Evolutionary conservation across 2,797 vertebrate species (phyloP).

Genomic region (Tenualosa ilisha): DNA sequence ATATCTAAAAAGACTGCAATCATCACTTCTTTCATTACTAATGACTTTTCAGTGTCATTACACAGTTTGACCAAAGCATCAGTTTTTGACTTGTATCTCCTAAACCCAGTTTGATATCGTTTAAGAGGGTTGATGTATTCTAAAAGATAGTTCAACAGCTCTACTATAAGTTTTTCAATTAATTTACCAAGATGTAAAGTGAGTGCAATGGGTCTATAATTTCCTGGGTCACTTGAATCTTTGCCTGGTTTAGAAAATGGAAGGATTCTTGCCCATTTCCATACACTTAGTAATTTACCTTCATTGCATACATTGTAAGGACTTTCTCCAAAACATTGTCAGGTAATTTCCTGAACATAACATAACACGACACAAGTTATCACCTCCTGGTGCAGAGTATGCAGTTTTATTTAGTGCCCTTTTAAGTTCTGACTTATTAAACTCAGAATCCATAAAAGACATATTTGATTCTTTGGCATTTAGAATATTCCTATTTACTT

Average conservation of each 20-base stretch:
- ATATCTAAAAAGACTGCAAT: neutral
- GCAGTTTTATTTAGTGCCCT: neutral
- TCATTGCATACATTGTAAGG: neutral
- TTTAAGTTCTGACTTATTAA: neutral
- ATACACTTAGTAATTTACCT: neutral
- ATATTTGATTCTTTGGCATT: neutral
- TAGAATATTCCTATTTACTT: neutral
- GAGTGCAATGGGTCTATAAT: neutral
- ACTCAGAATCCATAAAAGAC: neutral
- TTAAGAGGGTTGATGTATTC: too few species aligned
- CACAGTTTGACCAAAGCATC: neutral
- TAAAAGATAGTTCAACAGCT: too few species aligned
- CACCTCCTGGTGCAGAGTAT: neutral
- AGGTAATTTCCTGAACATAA: neutral
- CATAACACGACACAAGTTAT: neutral
- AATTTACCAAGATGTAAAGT: neutral
- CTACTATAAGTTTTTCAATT: neutral
- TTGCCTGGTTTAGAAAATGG: neutral
- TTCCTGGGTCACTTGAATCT: neutral
- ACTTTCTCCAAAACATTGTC: neutral
- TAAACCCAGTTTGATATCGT: neutral
- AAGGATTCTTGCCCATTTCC: neutral
- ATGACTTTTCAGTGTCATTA: neutral
- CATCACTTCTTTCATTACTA: neutral
- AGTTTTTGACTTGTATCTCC: neutral